phyloP scores from a whole-genome alignment of 2,113 vertebrate genomes.

The Phrynocephalus versicolor region DNA sequence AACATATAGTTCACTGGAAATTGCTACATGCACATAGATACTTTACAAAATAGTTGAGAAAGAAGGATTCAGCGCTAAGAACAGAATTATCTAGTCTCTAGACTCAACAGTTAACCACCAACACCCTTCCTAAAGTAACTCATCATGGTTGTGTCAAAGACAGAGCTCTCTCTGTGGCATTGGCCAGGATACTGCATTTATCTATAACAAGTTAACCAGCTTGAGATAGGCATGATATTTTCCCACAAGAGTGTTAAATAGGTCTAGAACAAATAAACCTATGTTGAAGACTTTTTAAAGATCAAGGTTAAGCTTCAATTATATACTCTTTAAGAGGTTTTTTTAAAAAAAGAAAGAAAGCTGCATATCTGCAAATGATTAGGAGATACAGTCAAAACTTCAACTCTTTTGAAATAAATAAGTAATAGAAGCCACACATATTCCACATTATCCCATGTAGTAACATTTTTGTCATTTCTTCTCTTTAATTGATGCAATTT shows the following conservation, averaged over 20 bases:
- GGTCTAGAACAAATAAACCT: conserved; percentile 31
- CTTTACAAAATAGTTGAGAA: neutral
- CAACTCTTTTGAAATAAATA: conserved; percentile 57
- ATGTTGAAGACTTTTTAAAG: neutral
- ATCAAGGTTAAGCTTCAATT: conserved; percentile 36
- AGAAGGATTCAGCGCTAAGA: neutral
- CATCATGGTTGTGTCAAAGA: neutral
- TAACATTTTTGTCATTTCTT: conserved; percentile 52
- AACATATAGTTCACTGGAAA: neutral
- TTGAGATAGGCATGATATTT: neutral
- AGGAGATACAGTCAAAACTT: conserved; percentile 61
- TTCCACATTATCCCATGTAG: conserved; percentile 43
- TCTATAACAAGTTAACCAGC: neutral
- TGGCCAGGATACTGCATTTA: neutral
- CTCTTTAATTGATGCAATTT: conserved; percentile 56
- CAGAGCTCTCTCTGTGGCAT: neutral
- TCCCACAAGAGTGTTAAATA: conserved; percentile 12
- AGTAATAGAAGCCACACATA: conserved; percentile 53
- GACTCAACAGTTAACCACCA: neutral
- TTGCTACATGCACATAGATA: neutral
- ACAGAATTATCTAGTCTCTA: neutral
- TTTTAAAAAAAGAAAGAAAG: conserved; percentile 44
- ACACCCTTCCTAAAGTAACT: neutral
- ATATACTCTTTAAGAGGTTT: conserved; percentile 40
- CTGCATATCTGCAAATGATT: conserved; percentile 70